These are phyloP conservation scores for Drosophila serrata DNA, from an alignment of 1,140 invertebrate species.

Conservation along the genomic window DNA sequence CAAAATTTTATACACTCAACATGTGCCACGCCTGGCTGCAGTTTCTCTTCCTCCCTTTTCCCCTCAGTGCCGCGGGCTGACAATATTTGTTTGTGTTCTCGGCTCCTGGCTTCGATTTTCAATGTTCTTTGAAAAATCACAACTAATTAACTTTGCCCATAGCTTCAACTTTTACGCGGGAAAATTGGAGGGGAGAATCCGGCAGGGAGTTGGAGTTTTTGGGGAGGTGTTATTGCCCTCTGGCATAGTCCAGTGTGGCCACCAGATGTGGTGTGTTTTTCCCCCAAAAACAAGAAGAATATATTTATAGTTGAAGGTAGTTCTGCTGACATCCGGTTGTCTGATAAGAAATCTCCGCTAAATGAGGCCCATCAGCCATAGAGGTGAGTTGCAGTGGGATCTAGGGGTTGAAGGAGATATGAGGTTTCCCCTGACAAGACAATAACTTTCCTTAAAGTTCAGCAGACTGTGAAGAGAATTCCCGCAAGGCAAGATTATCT, in stretches of 20 bases:
- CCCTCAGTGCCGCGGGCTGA: constrained; percentile 35
- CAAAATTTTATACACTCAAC: constrained; percentile 83
- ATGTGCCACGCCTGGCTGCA: constrained; percentile 69
- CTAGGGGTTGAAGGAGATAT: neutral
- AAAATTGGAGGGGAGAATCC: constrained; percentile 1
- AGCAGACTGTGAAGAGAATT: constrained; percentile 18
- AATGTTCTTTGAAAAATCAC: constrained; percentile 84
- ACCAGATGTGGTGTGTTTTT: constrained; percentile 30
- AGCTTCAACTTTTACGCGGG: constrained; percentile 40
- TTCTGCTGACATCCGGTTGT: constrained; percentile 39
- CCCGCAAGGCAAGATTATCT: constrained; percentile 12
- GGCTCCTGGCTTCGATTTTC: constrained; percentile 64
- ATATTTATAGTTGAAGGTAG: constrained; percentile 56
- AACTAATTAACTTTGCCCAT: constrained; percentile 79
- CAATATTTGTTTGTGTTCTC: constrained; percentile 65
- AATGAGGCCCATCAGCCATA: constrained; percentile 51
- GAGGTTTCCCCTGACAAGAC: neutral
- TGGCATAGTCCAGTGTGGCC: constrained; percentile 15
- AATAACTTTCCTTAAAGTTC: constrained; percentile 25
- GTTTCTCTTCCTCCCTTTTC: neutral
- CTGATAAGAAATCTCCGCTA: constrained; percentile 50
- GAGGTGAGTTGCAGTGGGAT: constrained; percentile 33
- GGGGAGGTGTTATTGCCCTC: constrained; percentile 23
- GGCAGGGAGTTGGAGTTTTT: constrained; percentile 11
- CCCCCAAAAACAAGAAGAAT: neutral